Evolutionary conservation across 1,140 invertebrate genomes (phyloP), one percentile per base, ranked within the genome.

Genomic region (Planococcus citri): DNA sequence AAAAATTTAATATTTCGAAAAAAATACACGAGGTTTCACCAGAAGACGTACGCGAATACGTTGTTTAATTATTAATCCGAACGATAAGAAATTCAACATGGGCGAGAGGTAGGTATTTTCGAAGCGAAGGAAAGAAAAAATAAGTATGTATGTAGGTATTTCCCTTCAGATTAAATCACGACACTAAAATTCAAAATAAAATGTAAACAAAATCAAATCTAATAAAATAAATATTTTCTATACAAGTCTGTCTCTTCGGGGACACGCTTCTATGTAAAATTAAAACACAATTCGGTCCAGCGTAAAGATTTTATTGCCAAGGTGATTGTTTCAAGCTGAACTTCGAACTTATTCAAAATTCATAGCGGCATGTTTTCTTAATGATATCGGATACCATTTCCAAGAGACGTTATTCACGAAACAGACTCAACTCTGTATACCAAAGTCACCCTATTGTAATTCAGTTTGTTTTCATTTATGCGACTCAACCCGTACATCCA

Each of bases 191-290:
- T 51, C 41, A 17, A 51, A 51, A 51, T 51, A 51, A 51, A 51
- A 51, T 51, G 41, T 51, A 14, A 51, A 51, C 41, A 51, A 51
- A 51, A 51, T 51, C 41, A 51, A 51, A 51, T 51, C 41, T 51
- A 51, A 51, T 51, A 51, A 51, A 51, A 51, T 20, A 51, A 51
- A 51, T 51, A 51, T 51, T 51, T 51, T 51, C n/a, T 51, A 3
- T 51, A 51, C 41, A 51, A 14, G 41, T n/a, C 2, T 6, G 12
- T 33, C 29, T 33, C 41, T 20, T 51, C 4, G 2, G 41, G n/a
- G 41, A 51, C 6, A 9, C 4, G 2, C 41, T 17, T 2, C 41
- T 17, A 51, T 51, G 41, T 51, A 51, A 51, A 51, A 51, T 51
- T 51, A 51, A 37, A 51, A 51, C 41, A 51, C 12, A 51, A 51